phyloP scores from a whole-genome alignment of 1,140 invertebrate species.

The Bilobella aurantiaca region DNA sequence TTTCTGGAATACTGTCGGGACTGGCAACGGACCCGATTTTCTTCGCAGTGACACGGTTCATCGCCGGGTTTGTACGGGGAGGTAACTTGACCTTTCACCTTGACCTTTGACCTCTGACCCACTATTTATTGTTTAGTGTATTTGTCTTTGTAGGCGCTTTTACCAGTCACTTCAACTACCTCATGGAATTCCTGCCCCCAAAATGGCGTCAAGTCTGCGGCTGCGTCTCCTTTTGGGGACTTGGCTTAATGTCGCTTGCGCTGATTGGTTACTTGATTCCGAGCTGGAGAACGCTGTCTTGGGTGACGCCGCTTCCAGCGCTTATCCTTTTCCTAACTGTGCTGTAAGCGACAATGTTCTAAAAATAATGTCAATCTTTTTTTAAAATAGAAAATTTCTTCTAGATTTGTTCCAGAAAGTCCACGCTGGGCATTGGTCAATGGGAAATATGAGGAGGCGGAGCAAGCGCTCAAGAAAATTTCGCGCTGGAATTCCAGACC shows the following conservation, averaged over 20 bases:
- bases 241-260: constrained; percentile 21
- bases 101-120: too few species aligned
- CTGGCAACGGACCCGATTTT: too few species aligned
- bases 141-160: too few species aligned
- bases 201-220: constrained; percentile 23
- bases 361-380: too few species aligned
- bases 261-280: constrained; percentile 19
- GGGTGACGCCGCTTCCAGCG: constrained; percentile 11
- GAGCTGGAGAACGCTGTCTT: constrained; percentile 21
- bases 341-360: too few species aligned
- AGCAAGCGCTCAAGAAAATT: constrained; percentile 16
- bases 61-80: too few species aligned
- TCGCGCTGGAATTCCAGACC: constrained; percentile 25
- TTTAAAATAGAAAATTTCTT: too few species aligned
- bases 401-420: constrained; percentile 24
- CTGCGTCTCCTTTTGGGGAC: constrained; percentile 19
- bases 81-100: too few species aligned
- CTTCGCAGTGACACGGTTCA: too few species aligned
- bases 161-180: too few species aligned
- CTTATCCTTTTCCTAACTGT: constrained; percentile 20
- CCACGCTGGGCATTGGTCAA: constrained; percentile 12
- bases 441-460: constrained; percentile 18
- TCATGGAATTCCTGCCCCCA: constrained; percentile 32
- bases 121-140: too few species aligned
- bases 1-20: too few species aligned